A percentile compares a stretch with the other conserved stretches of the same genome.
Evolutionary conservation across 2,797 vertebrate genomes (phyloP).

Genomic region (Rallus crepitans): DNA sequence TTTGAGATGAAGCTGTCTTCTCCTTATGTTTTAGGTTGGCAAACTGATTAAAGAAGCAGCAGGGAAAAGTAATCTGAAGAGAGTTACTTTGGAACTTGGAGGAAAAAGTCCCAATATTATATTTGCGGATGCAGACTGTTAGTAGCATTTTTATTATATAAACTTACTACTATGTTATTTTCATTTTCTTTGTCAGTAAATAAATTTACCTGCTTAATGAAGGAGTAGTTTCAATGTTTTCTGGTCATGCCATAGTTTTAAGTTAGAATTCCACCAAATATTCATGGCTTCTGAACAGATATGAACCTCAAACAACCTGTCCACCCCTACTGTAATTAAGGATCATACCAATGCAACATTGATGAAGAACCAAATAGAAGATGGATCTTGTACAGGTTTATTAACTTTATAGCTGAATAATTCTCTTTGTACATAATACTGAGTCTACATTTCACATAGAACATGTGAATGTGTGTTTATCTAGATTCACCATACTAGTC

Average conservation of each 20-base stretch:
- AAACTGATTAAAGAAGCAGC: conserved; percentile 89
- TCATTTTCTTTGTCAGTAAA: background rate
- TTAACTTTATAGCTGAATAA: background rate
- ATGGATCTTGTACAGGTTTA: background rate
- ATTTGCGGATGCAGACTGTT: conserved; percentile 90
- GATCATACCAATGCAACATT: background rate
- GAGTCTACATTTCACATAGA: background rate
- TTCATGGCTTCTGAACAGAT: rapidly evolving
- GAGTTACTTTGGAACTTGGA: conserved; percentile 89
- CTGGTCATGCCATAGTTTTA: background rate
- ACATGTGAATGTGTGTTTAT: background rate
- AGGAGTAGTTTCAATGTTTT: background rate
- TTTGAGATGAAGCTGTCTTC: background rate
- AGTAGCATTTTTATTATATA: conserved; percentile 68
- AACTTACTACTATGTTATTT: background rate
- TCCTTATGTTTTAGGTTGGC: conserved; percentile 83
- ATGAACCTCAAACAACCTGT: background rate
- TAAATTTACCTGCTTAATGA: background rate
- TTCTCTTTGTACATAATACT: background rate
- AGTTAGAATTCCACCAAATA: background rate
- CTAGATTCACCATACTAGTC: rapidly evolving
- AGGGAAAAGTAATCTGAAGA: conserved; percentile 90
- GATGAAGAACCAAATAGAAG: background rate
- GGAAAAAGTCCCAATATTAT: conserved; percentile 92
- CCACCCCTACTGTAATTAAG: background rate